Evolutionary conservation across 2,113 vertebrate species (phyloP), one percentile per base, ranked within the genome.

Genomic region (Struthidea cinerea): DNA sequence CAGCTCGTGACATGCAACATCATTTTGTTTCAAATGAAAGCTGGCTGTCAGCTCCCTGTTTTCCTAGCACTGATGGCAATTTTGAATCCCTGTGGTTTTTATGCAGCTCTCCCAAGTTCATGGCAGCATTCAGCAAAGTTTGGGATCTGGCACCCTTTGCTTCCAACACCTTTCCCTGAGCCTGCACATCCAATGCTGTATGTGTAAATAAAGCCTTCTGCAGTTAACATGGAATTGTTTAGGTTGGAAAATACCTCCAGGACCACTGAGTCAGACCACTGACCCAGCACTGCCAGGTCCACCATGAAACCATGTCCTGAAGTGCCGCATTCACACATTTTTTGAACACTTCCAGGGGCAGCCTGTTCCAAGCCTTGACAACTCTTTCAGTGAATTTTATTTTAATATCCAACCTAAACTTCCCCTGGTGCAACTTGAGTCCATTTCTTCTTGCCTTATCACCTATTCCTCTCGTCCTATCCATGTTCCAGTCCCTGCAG

Each of bases 151-250:
- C 26, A 57, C 3, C 12, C 19, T 84, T 50, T 41, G 33, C 22
- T 71, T 82, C 47, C 65, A 68, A 2, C 4, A 3, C 32, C 13
- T 32, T 57, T 44, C 33, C 35, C 39, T 64, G 13, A 47, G 5
- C 5, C 11, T 59, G 35, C 11, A 8, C 0, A 0, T 41, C 35
- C 44, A 41, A 1, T 14, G 24, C 10, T 35, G 1, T 41, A 2
- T 13, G 17, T 20, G 30, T 2, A 21, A 6, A 10, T 6, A 57
- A 75, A 84, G 30, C 2, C 32, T 47, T 65, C 44, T 70, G 53
- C 61, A 61, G 17, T 39, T 46, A 30, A 17, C 16, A 8, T 11
- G 12, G 47, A 55, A 32, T 61, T 15, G 7, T 19, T 53, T 33
- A 22, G 47, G 47, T 9, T 69, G 32, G 47, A 55, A 90, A 69